These are phyloP conservation scores for Minunthozetes semirufus DNA, from an alignment of 2,888 invertebrate species.

Conservation along the genomic window DNA sequence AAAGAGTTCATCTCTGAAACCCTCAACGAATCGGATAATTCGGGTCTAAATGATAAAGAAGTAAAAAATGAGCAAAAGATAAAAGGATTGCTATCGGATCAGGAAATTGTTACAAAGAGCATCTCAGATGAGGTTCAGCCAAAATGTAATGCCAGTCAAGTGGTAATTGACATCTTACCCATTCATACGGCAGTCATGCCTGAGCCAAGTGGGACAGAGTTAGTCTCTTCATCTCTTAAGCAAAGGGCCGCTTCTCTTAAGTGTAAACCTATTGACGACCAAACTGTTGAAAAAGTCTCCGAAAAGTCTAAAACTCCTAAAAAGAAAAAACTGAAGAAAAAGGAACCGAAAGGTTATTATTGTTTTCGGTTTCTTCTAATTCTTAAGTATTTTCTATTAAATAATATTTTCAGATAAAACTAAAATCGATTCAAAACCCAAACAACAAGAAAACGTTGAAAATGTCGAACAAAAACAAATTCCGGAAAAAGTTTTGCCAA, in stretches of 20 bases:
- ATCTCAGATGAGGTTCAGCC: neutral
- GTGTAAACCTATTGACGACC: neutral
- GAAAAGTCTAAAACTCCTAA: constrained; percentile 15
- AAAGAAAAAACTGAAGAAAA: constrained; percentile 28
- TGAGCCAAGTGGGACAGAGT: constrained; percentile 8
- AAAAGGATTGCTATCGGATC: neutral
- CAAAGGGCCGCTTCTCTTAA: neutral
- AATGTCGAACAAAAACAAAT: neutral
- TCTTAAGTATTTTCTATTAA: neutral
- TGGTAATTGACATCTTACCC: constrained; percentile 18
- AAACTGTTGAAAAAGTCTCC: neutral
- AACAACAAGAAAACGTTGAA: constrained; percentile 1
- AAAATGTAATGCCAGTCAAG: neutral
- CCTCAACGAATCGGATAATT: constrained; percentile 2
- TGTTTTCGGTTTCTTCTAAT: neutral
- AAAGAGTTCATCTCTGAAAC: neutral
- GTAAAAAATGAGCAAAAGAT: constrained; percentile 14
- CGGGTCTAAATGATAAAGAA: neutral
- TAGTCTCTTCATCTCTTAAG: neutral
- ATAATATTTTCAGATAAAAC: neutral
- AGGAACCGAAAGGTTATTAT: constrained; percentile 13
- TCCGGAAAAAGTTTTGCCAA: neutral
- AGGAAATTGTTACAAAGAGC: neutral
- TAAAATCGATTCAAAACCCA: neutral
- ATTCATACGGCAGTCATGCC: constrained; percentile 14